phyloP scores from a whole-genome alignment of 2,797 vertebrate genomes.

The Botia almorhae region DNA sequence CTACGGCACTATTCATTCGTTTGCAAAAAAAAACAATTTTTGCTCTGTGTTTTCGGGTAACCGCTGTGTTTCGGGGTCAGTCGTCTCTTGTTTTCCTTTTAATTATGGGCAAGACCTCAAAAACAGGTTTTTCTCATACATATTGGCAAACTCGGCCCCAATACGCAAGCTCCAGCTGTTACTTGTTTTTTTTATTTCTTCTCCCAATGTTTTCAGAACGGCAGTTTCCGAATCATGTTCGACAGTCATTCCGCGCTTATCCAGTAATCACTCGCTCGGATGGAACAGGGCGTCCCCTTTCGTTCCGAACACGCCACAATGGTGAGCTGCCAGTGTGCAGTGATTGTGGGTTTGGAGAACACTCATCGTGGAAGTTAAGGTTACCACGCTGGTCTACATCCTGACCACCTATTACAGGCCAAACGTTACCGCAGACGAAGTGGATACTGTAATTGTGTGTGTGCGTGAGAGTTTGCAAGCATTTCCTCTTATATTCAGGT shows the following conservation, averaged over 20 bases:
- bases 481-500: slow-evolving; percentile 16
- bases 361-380: slow-evolving; percentile 73
- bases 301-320: neutral
- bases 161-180: neutral
- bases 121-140: neutral
- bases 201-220: neutral
- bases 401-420: slow-evolving; percentile 67
- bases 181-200: neutral
- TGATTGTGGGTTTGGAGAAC: slow-evolving; percentile 74
- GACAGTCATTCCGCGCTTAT: slow-evolving; percentile 15
- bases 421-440: slow-evolving; percentile 70
- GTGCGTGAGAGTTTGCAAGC: slow-evolving; percentile 33
- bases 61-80: neutral
- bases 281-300: slow-evolving; percentile 11
- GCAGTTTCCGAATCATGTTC: neutral
- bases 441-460: slow-evolving; percentile 42
- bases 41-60: neutral
- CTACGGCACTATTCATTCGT: neutral
- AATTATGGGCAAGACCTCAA: neutral
- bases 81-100: neutral
- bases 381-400: slow-evolving; percentile 66
- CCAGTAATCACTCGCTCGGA: slow-evolving; percentile 26
- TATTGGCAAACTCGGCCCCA: neutral
- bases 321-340: slow-evolving; percentile 43
- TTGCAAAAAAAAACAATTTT: neutral